These are phyloP conservation scores for Calameuta pallipes DNA, from an alignment of 2,888 invertebrate species.

Conservation along the genomic window DNA sequence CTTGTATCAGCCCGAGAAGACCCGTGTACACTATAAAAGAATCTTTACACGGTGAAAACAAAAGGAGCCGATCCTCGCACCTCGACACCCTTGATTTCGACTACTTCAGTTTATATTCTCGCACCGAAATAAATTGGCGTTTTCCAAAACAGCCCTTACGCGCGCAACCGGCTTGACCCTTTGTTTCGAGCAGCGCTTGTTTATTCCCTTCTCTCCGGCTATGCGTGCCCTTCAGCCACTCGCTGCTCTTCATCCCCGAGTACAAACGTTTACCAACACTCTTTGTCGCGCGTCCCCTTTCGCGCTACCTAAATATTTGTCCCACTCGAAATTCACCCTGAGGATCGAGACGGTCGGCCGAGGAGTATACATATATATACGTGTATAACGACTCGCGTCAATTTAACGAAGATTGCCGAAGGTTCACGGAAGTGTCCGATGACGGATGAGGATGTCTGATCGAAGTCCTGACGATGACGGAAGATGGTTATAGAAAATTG, in stretches of 20 bases:
- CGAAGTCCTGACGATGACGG: neutral
- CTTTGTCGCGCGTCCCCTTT: neutral
- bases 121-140: slow-evolving; percentile 41
- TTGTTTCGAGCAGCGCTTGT: slow-evolving; percentile 1
- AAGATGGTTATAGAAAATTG: neutral
- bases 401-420: neutral
- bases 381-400: neutral
- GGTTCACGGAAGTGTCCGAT: neutral
- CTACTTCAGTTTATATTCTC: neutral
- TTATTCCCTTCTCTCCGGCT: neutral
- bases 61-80: neutral
- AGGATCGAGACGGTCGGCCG: neutral
- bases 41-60: neutral
- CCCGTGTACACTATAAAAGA: neutral
- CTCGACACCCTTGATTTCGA: neutral
- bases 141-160: slow-evolving; percentile 42
- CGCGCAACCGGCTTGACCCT: neutral
- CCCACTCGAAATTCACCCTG: neutral
- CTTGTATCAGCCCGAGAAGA: neutral
- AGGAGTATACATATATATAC: too few species aligned
- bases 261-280: neutral
- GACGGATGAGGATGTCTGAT: neutral
- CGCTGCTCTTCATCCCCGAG: neutral
- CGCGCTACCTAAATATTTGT: neutral
- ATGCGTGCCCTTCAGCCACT: neutral